phyloP scores from a whole-genome alignment of 2,888 invertebrate species.

The Helobdella robusta region DNA sequence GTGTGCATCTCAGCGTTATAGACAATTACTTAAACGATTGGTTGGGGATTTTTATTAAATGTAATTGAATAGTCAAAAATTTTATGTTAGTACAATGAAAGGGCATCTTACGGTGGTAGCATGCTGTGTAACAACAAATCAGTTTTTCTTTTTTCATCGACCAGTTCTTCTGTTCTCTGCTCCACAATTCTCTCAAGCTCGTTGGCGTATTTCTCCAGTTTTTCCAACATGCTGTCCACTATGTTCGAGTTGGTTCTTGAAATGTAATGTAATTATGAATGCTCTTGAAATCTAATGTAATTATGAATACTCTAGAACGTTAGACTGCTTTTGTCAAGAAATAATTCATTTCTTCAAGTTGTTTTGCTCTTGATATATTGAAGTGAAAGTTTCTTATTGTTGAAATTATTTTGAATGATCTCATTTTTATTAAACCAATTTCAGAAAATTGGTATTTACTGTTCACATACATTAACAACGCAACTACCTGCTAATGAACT shows the following conservation, averaged over 20 bases:
- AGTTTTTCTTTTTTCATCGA: conserved; percentile 17
- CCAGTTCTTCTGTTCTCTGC: conserved; percentile 17
- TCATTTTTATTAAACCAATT: too few species aligned
- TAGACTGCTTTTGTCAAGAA: too few species aligned
- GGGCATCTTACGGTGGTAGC: conserved; percentile 17
- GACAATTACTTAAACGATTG: too few species aligned
- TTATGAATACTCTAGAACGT: neutral
- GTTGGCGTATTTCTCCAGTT: conserved; percentile 16
- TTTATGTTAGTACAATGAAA: too few species aligned
- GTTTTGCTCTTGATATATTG: too few species aligned
- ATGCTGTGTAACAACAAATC: conserved; percentile 12
- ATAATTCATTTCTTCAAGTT: too few species aligned
- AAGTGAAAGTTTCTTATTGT: neutral
- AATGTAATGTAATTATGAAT: neutral
- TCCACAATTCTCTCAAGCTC: conserved; percentile 7
- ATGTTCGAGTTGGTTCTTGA: conserved; percentile 5
- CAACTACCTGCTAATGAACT: neutral
- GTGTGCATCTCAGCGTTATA: too few species aligned
- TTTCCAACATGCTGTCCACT: conserved; percentile 14
- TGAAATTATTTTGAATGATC: neutral
- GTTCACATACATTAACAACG: neutral
- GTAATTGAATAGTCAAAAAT: too few species aligned
- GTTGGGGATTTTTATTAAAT: too few species aligned
- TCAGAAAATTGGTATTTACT: neutral
- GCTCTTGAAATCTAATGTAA: neutral